Evolutionary conservation across 2,888 invertebrate genomes (phyloP), one percentile per base, ranked within the genome.

Genomic region (Stegana nigrithorax): DNA sequence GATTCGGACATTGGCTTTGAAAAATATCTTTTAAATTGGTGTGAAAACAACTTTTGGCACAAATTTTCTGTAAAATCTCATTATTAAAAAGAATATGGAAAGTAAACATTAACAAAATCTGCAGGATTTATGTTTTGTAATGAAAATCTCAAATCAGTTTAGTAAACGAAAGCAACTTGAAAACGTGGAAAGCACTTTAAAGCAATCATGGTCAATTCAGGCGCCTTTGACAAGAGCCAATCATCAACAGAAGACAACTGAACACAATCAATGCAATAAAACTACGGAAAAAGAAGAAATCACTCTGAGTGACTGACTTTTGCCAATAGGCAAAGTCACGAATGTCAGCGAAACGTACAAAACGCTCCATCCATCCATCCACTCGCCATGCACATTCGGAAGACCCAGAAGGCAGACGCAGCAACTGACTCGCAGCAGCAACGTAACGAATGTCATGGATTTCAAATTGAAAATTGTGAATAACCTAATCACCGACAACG

Each of bases 381-480:
- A n/a, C n/a, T n/a, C n/a, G n/a, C n/a, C n/a, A n/a, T n/a, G n/a
- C n/a, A n/a, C n/a, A n/a, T n/a, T n/a, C n/a, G n/a, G n/a, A n/a
- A n/a, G n/a, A n/a, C n/a, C n/a, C n/a, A n/a, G n/a, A n/a, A n/a
- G 17, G n/a, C n/a, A n/a, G n/a, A n/a, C n/a, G n/a, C n/a, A n/a
- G 19, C 45, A 64, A 65, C 45, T 51, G 51, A 66, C 66, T 69
- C 63, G 73, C 59, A 23, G 64, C 64, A 65, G 60, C 23, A 50
- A 79, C n/a, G n/a, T n/a, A 79, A 71, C 73, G 73, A 72, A 68
- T 74, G 80, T 80, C 81, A 69, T 67, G 71, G 71, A 71, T 75
- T 73, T 72, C 71, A 71, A 76, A 69, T 70, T 67, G 70, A 72
- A 73, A 78, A 80, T 81, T 72, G 75, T 73, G 67, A 72, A 72